These are phyloP conservation scores for Bettongia penicillata DNA, from an alignment of 2,113 vertebrate genomes.

Conservation along the genomic window DNA sequence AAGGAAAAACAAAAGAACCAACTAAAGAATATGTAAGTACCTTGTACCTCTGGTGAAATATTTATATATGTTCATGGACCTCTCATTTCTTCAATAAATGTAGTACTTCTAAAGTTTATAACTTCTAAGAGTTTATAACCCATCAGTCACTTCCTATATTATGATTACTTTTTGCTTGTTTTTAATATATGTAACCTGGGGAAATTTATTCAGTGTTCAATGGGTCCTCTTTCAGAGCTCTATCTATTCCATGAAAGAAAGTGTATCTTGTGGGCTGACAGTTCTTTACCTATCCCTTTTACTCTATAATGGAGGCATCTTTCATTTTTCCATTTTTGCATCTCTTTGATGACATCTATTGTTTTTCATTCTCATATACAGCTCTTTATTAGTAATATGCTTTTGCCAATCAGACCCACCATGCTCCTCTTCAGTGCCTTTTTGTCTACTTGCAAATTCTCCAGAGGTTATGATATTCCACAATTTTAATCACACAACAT, in stretches of 20 bases:
- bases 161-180: not conserved
- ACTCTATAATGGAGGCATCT: accelerated
- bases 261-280: not conserved
- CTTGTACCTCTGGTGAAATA: not conserved
- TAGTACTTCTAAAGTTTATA: not conserved
- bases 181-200: not conserved
- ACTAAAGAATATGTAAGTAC: not conserved
- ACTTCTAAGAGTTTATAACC: not conserved
- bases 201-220: not conserved
- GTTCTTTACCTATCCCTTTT: not conserved
- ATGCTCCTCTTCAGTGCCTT: not conserved
- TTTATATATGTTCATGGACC: not conserved
- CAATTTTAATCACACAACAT: not conserved
- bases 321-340: not conserved
- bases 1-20: not conserved
- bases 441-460: not conserved
- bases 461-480: not conserved
- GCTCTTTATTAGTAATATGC: not conserved
- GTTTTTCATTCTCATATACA: not conserved
- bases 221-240: not conserved
- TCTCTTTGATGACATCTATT: not conserved
- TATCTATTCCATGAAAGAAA: not conserved
- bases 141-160: not conserved
- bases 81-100: not conserved
- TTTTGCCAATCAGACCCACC: not conserved